phyloP scores from a whole-genome alignment of 2,113 vertebrate species.

The Phylloscopus trochilus region DNA sequence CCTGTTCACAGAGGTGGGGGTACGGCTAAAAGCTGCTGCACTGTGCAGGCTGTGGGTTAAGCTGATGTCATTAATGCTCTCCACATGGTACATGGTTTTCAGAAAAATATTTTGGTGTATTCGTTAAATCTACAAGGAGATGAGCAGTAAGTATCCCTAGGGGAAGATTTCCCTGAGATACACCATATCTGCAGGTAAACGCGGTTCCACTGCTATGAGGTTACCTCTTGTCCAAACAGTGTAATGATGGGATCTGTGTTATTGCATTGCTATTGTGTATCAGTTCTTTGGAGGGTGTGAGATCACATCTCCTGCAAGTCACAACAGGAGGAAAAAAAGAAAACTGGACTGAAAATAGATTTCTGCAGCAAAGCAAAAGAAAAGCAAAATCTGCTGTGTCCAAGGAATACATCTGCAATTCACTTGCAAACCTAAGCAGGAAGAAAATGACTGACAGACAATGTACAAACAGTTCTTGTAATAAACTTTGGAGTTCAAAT shows the following conservation, averaged over 20 bases:
- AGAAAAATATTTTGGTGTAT: not conserved
- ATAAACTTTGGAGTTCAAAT: not conserved
- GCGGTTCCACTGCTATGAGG: not conserved
- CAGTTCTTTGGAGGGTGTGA: not conserved
- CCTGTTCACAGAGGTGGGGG: not conserved
- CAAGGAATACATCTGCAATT: not conserved
- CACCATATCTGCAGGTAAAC: not conserved
- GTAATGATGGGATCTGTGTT: not conserved
- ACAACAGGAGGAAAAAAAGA: not conserved
- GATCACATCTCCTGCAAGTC: conserved; percentile 21
- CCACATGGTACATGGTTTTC: not conserved
- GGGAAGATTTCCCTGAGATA: not conserved
- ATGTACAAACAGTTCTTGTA: not conserved
- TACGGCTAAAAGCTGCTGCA: not conserved
- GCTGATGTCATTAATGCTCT: not conserved
- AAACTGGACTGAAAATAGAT: conserved; percentile 24
- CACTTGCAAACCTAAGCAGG: not conserved
- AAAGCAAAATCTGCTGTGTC: not conserved
- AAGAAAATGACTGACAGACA: not conserved
- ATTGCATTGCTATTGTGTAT: not conserved
- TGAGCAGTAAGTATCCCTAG: not conserved
- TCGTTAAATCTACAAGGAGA: not conserved
- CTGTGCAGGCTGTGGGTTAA: not conserved
- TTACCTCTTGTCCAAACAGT: not conserved
- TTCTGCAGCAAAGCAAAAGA: not conserved